A percentile compares a stretch with the other conserved stretches of the same genome.
Conservation (phyloP, 1,140 invertebrate genomes). For the Drosophila mojavensis region DNA sequence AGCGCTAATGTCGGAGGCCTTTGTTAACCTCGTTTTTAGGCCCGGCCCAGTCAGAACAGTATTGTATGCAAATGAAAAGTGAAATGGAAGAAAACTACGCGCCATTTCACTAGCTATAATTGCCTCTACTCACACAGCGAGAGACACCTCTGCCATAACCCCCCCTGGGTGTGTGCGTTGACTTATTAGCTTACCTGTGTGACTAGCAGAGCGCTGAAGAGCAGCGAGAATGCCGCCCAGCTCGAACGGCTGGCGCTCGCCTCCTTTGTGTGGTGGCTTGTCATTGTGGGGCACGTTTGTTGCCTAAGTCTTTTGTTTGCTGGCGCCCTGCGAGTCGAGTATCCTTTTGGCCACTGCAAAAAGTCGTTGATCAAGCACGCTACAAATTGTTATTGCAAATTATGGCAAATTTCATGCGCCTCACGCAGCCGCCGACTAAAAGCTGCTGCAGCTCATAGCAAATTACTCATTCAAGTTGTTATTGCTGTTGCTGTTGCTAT, state of each 20-base stretch:
- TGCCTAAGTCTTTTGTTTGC: slow-evolving; percentile 66
- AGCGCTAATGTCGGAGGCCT: slow-evolving; percentile 40
- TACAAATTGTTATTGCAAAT: slow-evolving; percentile 52
- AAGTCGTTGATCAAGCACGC: slow-evolving; percentile 56
- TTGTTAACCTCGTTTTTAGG: slow-evolving; percentile 73
- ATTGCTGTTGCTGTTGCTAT: neutral
- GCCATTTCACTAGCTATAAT: slow-evolving; percentile 22
- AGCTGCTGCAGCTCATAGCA: slow-evolving; percentile 27
- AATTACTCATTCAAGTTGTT: slow-evolving; percentile 58
- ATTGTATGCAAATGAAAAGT: slow-evolving; percentile 82
- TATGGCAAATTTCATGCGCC: slow-evolving; percentile 67
- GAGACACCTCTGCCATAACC: too few relatives aligned
- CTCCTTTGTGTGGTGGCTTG: slow-evolving; percentile 44
- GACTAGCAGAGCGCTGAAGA: slow-evolving; percentile 41
- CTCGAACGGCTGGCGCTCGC: slow-evolving; percentile 17
- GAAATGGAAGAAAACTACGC: slow-evolving; percentile 65
- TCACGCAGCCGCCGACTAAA: slow-evolving; percentile 58
- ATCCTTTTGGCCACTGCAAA: slow-evolving; percentile 65
- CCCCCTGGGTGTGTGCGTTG: neutral
- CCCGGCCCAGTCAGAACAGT: slow-evolving; percentile 56
- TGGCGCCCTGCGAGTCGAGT: slow-evolving; percentile 8
- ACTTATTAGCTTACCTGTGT: slow-evolving; percentile 64
- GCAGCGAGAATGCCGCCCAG: slow-evolving; percentile 25
- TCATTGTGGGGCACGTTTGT: slow-evolving; percentile 59
- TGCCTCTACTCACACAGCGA: neutral